Evolutionary conservation across 1,140 invertebrate species (phyloP).

Genomic region (Aphaenogaster rudis): DNA sequence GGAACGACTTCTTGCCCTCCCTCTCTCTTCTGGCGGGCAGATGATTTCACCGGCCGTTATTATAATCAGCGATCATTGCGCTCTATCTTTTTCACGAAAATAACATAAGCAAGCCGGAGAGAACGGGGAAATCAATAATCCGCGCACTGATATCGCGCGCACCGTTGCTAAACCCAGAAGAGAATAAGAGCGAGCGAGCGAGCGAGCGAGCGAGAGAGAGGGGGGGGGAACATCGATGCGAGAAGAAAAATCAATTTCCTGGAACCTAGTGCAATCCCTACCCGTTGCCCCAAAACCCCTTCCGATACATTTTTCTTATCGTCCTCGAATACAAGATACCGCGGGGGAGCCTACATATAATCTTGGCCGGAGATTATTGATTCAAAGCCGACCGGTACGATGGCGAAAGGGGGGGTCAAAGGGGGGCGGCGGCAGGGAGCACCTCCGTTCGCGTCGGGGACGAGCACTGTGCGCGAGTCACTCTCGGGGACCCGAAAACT

Average conservation of each 20-base stretch:
- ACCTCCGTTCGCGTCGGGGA: conserved; percentile 65
- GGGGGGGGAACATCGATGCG: neutral
- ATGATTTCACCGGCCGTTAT: conserved; percentile 23
- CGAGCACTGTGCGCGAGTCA: conserved; percentile 26
- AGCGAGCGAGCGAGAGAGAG: neutral
- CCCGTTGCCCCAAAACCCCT: neutral
- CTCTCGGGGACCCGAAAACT: neutral
- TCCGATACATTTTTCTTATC: conserved; percentile 60
- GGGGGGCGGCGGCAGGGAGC: conserved; percentile 1
- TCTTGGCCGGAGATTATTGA: conserved; percentile 78
- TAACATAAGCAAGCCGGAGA: conserved; percentile 70
- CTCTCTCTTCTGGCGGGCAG: neutral
- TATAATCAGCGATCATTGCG: conserved; percentile 38
- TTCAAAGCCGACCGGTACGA: conserved; percentile 71
- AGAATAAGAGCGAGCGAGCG: conserved; percentile 46
- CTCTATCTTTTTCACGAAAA: conserved; percentile 62
- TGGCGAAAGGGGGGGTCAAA: neutral
- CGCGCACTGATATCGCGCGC: conserved; percentile 82
- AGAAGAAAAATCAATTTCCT: conserved; percentile 52
- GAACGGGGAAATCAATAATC: conserved; percentile 84
- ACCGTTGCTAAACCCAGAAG: conserved; percentile 58
- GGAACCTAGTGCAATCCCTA: neutral
- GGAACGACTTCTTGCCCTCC: neutral
- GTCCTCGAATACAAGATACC: conserved; percentile 41
- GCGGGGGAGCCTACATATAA: conserved; percentile 70